phyloP scores from a whole-genome alignment of 2,113 vertebrate genomes.

The Sinocyclocheilus grahami region DNA sequence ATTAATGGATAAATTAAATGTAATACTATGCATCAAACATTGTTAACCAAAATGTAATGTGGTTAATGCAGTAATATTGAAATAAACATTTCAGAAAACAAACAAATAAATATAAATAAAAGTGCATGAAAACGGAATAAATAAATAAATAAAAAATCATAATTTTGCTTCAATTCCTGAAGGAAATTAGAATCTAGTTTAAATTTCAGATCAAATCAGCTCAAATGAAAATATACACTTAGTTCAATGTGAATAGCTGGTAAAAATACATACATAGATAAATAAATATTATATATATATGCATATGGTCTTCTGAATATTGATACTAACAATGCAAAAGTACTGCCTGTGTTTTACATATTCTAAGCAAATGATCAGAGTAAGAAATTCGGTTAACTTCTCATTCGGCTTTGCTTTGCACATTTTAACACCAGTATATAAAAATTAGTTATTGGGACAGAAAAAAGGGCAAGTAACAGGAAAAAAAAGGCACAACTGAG shows the following conservation, averaged over 20 bases:
- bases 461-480: constrained; percentile 18
- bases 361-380: background rate
- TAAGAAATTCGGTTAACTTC: constrained; percentile 5
- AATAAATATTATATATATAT: background rate
- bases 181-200: background rate
- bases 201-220: background rate
- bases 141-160: too few relatives aligned
- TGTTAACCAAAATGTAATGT: too few relatives aligned
- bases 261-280: background rate
- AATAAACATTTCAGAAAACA: too few relatives aligned
- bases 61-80: too few relatives aligned
- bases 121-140: too few relatives aligned
- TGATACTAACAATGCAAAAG: background rate
- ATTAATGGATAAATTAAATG: too few relatives aligned
- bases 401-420: constrained; percentile 45
- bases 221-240: background rate
- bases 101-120: too few relatives aligned
- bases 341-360: background rate
- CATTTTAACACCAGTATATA: constrained; percentile 47
- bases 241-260: background rate
- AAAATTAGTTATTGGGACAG: constrained; percentile 51
- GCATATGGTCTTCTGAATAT: too few relatives aligned
- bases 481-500: constrained; percentile 40
- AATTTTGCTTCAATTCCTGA: background rate
- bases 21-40: too few relatives aligned